Percentiles rank a stretch among this genome's conserved stretches.
Evolutionary conservation across 1,140 invertebrate genomes (phyloP).

Genomic region (Leguminivora glycinivorella): DNA sequence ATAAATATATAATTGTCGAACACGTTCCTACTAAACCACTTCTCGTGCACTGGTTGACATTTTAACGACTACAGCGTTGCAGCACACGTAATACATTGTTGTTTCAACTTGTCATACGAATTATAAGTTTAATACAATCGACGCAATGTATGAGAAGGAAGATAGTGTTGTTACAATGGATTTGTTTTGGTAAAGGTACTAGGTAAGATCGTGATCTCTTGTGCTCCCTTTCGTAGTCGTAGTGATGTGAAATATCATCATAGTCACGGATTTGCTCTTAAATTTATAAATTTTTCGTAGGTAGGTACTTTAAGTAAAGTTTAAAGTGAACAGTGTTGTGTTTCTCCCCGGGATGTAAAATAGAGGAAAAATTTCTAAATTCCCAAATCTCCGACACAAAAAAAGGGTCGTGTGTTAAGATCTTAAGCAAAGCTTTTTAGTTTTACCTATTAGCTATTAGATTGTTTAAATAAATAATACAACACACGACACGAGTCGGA

Average conservation of each 20-base stretch:
- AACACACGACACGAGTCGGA: too few species aligned
- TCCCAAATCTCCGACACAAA: too few species aligned
- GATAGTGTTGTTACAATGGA: neutral
- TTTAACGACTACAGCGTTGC: neutral
- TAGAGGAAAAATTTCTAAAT: too few species aligned
- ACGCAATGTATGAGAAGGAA: neutral
- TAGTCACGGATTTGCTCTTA: neutral
- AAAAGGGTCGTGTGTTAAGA: too few species aligned
- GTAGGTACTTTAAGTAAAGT: too few species aligned
- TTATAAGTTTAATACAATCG: neutral
- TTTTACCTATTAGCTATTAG: too few species aligned
- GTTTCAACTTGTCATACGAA: neutral
- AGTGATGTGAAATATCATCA: slow-evolving; percentile 11
- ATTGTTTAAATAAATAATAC: too few species aligned
- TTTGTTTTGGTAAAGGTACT: neutral
- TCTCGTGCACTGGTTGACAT: neutral
- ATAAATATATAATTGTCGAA: neutral
- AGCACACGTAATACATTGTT: neutral
- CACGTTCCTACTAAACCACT: neutral
- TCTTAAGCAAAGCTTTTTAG: too few species aligned
- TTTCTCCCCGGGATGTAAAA: too few species aligned
- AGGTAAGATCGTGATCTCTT: slow-evolving; percentile 10
- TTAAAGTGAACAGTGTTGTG: too few species aligned
- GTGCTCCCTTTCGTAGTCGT: neutral
- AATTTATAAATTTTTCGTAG: neutral